phyloP scores from a whole-genome alignment of 2,113 vertebrate genomes.

The Otolemur garnettii region DNA sequence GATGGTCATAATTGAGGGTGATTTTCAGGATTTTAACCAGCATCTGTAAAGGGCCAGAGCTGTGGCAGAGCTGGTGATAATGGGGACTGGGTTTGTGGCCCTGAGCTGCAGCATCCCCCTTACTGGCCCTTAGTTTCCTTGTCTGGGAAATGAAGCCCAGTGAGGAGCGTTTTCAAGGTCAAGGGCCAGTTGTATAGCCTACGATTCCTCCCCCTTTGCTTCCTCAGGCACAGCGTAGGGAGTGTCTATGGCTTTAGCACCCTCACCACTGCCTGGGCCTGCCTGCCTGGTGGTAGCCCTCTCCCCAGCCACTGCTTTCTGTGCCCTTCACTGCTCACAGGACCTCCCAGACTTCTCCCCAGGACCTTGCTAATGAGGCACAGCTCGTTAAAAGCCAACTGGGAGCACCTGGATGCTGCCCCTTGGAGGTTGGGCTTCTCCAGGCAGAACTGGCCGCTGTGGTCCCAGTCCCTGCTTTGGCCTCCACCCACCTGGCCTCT shows the following conservation, averaged over 20 bases:
- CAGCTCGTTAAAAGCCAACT: background rate
- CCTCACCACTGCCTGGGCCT: accelerated
- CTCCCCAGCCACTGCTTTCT: background rate
- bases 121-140: background rate
- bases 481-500: background rate
- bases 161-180: background rate
- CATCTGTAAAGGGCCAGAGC: background rate
- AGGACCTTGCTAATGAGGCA: background rate
- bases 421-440: background rate
- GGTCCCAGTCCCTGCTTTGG: accelerated
- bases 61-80: background rate
- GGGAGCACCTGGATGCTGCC: background rate
- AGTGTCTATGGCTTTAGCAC: background rate
- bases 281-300: background rate
- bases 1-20: background rate
- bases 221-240: background rate
- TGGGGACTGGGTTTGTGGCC: background rate
- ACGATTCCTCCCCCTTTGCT: background rate
- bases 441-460: background rate
- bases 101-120: background rate
- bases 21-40: background rate
- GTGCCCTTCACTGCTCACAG: background rate
- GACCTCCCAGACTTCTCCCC: background rate
- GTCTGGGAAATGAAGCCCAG: background rate
- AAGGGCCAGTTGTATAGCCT: background rate